Evolutionary conservation across 2,888 invertebrate species (phyloP).

Genomic region (Cephus rjabovi): DNA sequence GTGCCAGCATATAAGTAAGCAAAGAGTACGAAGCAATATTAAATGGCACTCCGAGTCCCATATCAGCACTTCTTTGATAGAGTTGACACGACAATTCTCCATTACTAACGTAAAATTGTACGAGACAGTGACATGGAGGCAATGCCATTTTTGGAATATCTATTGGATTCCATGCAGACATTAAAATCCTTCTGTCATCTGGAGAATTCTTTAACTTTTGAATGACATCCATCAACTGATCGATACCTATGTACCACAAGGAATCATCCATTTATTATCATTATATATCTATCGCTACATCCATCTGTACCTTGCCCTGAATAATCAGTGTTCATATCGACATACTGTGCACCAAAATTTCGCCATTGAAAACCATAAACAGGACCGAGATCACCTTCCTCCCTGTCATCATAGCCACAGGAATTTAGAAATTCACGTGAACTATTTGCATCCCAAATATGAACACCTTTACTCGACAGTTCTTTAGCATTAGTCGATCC

Average conservation of each 20-base stretch:
- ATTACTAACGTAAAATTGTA: slow-evolving; percentile 91
- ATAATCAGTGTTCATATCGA: slow-evolving; percentile 85
- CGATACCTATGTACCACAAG: slow-evolving; percentile 77
- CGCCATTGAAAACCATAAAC: slow-evolving; percentile 99
- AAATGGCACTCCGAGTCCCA: slow-evolving; percentile 98
- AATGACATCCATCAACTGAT: slow-evolving; percentile 87
- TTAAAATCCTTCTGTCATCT: slow-evolving; percentile 87
- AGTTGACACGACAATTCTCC: slow-evolving; percentile 90
- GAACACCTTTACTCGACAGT: slow-evolving; percentile 82
- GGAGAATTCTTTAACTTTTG: slow-evolving; percentile 84
- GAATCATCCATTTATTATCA: slow-evolving; percentile 1
- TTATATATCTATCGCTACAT: too few relatives aligned
- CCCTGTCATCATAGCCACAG: slow-evolving; percentile 83
- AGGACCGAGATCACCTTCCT: slow-evolving; percentile 96
- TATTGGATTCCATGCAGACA: slow-evolving; percentile 95
- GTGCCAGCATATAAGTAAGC: slow-evolving; percentile 95
- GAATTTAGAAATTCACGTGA: slow-evolving; percentile 90
- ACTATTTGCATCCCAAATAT: slow-evolving; percentile 98
- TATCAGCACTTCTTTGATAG: slow-evolving; percentile 97
- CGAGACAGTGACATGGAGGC: slow-evolving; percentile 96
- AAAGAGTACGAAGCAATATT: slow-evolving; percentile 97
- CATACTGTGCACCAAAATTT: slow-evolving; percentile 94
- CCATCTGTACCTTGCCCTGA: slow-evolving; percentile 68
- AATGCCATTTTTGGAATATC: slow-evolving; percentile 93
- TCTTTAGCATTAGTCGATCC: slow-evolving; percentile 91